Base-by-base conservation (phyloP, 2,113 vertebrate species). In the Protomyctophum bolini region DNA sequence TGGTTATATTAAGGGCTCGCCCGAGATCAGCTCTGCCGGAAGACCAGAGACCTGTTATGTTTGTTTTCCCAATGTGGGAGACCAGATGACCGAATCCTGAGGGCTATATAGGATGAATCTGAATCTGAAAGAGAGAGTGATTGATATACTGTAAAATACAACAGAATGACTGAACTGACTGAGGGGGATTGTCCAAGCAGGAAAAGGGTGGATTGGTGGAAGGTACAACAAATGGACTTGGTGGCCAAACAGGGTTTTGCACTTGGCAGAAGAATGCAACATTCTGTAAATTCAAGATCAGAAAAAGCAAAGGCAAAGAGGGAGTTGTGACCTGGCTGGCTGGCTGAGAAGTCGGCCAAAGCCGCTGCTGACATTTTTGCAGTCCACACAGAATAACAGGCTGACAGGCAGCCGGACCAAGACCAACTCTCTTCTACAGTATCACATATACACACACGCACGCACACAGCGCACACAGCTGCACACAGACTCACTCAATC, bases 291-390 rank as follows among this genome's bases (percentile, higher is more conserved):
- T 29, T 47, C 2, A 48, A 51, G 46, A 8, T 41, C 28, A 28
- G 21, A 75, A 68, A 61, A 12, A 58, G 21, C 14, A 50, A 70
- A 58, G n/a, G 29, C 64, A 68, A 77, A 29, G 41, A 50, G 63
- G n/a, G 73, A 57, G 21, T 63, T 1, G 66, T 67, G 74, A 76
- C 59, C 56, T 66, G 48, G 11, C 12, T 14, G 15, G 71, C 56
- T 66, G 48, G 11, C 12, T 14, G 15, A 73, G 81, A 79, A 73
- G 66, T 70, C 21, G 45, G 45, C 52, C 49, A 75, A 67, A 80
- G 72, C 73, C 68, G 67, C 74, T 70, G 75, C 63, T 84, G 70
- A 81, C 70, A 75, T 79, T 59, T 68, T 75, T 73, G 83, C 74
- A 84, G 68, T 77, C 51, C 77, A 46, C 46, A 5, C 21, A 11